These are phyloP conservation scores for Heliconius cydno DNA, from an alignment of 2,888 invertebrate genomes.

Conservation along the genomic window DNA sequence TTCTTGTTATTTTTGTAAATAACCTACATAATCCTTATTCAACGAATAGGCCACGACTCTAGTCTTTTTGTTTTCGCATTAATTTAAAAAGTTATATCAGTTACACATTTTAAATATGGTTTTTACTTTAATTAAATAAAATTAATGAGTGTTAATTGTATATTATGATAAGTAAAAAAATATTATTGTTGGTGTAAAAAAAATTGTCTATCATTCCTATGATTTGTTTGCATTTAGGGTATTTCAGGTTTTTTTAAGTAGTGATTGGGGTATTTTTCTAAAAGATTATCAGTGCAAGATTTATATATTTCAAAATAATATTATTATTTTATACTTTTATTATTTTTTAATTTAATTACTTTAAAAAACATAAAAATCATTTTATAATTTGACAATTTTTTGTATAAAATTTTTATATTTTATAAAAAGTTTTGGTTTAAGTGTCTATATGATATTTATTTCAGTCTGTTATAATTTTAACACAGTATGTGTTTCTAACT, in stretches of 20 bases:
- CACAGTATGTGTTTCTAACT: too few species aligned
- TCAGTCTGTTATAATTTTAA: too few species aligned
- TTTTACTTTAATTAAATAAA: background rate
- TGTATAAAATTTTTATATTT: background rate
- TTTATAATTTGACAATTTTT: background rate
- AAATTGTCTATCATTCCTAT: constrained; percentile 10
- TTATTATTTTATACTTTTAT: too few species aligned
- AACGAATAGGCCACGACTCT: background rate
- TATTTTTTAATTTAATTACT: too few species aligned
- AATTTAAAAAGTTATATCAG: background rate
- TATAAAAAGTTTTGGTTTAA: too few species aligned
- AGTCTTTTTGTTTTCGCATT: background rate
- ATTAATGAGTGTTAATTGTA: background rate
- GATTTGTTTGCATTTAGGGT: constrained; percentile 2
- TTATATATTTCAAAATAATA: background rate
- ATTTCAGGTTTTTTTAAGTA: background rate
- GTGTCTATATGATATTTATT: too few species aligned
- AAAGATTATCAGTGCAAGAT: background rate
- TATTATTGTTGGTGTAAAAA: background rate
- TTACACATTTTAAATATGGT: background rate
- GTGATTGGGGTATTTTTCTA: background rate
- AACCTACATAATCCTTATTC: background rate
- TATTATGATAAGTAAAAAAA: constrained; percentile 13
- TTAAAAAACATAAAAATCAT: too few species aligned
- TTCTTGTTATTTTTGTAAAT: background rate